Conservation (phyloP, 64 coral and sea anemone genomes). For the Platygyra sinensis region DNA sequence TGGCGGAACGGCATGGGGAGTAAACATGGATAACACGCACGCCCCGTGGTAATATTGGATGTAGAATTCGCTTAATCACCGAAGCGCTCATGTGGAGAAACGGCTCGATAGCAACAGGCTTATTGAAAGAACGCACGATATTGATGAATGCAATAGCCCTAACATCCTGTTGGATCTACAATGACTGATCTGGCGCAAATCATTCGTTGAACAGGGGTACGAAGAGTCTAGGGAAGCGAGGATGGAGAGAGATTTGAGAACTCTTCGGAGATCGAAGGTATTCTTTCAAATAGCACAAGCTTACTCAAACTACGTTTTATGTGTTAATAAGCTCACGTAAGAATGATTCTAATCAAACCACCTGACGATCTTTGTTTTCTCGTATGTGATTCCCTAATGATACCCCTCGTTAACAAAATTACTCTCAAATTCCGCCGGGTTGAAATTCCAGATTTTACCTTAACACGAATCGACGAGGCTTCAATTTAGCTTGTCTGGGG, state of each 20-base stretch:
- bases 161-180: too few species aligned
- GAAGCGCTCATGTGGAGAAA: constrained; percentile 16
- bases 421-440: not conserved
- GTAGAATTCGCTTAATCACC: not conserved
- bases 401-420: not conserved
- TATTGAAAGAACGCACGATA: not conserved
- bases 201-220: not conserved
- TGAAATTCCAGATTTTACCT: not conserved
- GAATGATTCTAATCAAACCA: too few species aligned
- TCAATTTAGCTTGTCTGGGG: not conserved
- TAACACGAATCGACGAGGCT: not conserved
- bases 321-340: too few species aligned
- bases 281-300: not conserved
- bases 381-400: too few species aligned
- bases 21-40: constrained; percentile 24
- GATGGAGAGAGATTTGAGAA: constrained; percentile 44
- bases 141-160: too few species aligned
- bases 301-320: too few species aligned
- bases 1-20: not conserved
- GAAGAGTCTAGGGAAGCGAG: not conserved
- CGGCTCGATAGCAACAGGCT: not conserved
- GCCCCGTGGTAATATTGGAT: not conserved
- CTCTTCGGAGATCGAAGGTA: constrained; percentile 39
- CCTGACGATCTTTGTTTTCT: too few species aligned
- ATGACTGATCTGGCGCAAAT: not conserved